Evolutionary conservation across 2,797 vertebrate genomes (phyloP), one percentile per base, ranked within the genome.

Genomic region (Macrochelys suwanniensis): DNA sequence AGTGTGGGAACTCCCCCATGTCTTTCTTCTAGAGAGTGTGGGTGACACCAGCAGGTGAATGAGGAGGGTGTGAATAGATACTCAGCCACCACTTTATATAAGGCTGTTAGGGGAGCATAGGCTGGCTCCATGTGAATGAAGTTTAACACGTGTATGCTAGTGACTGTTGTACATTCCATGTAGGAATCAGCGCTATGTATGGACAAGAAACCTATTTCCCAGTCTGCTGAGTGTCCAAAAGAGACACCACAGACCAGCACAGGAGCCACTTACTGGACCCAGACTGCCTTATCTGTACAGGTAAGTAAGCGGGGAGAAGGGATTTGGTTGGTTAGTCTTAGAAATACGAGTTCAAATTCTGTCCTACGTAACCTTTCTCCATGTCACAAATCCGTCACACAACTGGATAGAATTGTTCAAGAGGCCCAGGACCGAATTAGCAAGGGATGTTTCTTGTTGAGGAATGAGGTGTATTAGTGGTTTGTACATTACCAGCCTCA

Each of bases 221-320:
- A 84, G 82, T n/a, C 78, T 4, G 17, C 77, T 37, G 7, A 5
- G 11, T 1, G 80, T 68, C 19, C 7, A 3, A 45, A 31, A 85
- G 4, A 80, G 90, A 95, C 50, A 77, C 50, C 37, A 89, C 79
- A 0, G 82, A 85, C 21, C 85, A 96, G 17, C 95, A 95, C 0
- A 79, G 51, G 10, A 89, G 82, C 82, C 93, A 91, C 83, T 89
- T 94, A 53, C 80, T 93, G 37, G 96, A 97, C 84, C 68, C 93
- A 5, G n/a, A 84, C 92, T 96, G 95, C 86, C 80, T 10, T 25
- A 84, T 86, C 80, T 96, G 95, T 91, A 76, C 11, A 37, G 97
- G 96, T 97, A 74, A 91, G 85, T 50, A n/a, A 31, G 33, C 50
- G 23, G 49, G 33, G 86, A 19, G 68, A 42, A 76, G 31, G 54